A percentile compares a stretch with the other conserved stretches of the same genome.
Conservation (phyloP, 2,113 vertebrate genomes). For the Sturnus vulgaris region DNA sequence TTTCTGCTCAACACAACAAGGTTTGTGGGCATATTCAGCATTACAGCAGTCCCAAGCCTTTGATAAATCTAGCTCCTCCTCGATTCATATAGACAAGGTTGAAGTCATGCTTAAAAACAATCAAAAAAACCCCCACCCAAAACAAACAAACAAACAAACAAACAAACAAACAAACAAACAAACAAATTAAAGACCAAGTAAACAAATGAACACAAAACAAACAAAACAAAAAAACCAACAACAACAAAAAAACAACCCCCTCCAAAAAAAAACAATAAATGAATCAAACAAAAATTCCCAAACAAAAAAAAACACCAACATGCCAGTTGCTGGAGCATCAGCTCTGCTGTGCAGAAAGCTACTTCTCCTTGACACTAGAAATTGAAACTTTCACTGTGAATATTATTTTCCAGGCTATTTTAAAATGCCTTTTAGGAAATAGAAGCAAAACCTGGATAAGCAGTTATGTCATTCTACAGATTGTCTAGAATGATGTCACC, state of each 20-base stretch:
- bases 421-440: background rate
- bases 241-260: too few species aligned
- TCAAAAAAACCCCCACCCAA: too few species aligned
- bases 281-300: accelerated
- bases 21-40: background rate
- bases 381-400: background rate
- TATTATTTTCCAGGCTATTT: background rate
- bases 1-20: background rate
- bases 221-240: too few species aligned
- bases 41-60: background rate
- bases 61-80: background rate
- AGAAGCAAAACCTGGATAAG: background rate
- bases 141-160: background rate
- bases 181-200: too few species aligned
- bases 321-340: background rate
- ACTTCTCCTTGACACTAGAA: background rate
- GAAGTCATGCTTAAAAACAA: background rate
- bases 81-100: background rate
- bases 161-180: background rate
- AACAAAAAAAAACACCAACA: background rate
- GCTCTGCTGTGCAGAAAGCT: background rate
- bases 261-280: background rate
- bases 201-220: background rate
- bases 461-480: background rate
- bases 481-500: background rate